Conservation (phyloP, 2,888 invertebrate species). For the Drosophila nigricruria region DNA sequence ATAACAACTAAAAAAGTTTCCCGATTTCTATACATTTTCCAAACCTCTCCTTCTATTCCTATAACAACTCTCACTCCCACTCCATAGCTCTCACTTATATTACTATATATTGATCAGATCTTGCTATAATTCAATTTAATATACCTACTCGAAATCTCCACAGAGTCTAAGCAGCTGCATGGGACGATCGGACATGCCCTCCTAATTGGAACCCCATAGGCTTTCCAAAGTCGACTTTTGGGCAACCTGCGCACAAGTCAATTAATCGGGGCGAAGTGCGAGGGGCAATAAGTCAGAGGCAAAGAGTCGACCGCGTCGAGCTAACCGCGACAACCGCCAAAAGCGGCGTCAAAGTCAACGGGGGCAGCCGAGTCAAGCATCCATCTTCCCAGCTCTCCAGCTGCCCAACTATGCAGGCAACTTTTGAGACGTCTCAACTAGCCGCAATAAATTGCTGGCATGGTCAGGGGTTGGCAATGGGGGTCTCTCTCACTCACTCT, state of each 20-base stretch:
- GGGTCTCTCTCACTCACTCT: slow-evolving; percentile 20
- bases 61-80: neutral
- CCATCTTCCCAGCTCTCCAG: slow-evolving; percentile 5
- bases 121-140: neutral
- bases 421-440: slow-evolving; percentile 70
- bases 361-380: slow-evolving; percentile 29
- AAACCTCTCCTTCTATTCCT: too few species aligned
- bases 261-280: slow-evolving; percentile 62
- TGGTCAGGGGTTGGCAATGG: slow-evolving; percentile 12
- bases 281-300: slow-evolving; percentile 67
- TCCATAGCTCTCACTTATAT: neutral
- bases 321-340: slow-evolving; percentile 80
- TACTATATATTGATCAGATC: neutral
- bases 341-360: slow-evolving; percentile 73
- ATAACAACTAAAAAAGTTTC: too few species aligned
- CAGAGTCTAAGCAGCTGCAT: slow-evolving; percentile 16
- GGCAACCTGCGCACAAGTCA: slow-evolving; percentile 55
- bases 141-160: neutral
- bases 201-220: slow-evolving; percentile 75
- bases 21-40: neutral
- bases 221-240: neutral
- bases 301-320: slow-evolving; percentile 19
- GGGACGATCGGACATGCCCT: slow-evolving; percentile 25
- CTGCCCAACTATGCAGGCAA: slow-evolving; percentile 36
- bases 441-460: slow-evolving; percentile 62